A percentile compares a stretch with the other conserved stretches of the same genome.
phyloP scores from a whole-genome alignment of 2,113 vertebrate species.

The Amia ocellicauda region DNA sequence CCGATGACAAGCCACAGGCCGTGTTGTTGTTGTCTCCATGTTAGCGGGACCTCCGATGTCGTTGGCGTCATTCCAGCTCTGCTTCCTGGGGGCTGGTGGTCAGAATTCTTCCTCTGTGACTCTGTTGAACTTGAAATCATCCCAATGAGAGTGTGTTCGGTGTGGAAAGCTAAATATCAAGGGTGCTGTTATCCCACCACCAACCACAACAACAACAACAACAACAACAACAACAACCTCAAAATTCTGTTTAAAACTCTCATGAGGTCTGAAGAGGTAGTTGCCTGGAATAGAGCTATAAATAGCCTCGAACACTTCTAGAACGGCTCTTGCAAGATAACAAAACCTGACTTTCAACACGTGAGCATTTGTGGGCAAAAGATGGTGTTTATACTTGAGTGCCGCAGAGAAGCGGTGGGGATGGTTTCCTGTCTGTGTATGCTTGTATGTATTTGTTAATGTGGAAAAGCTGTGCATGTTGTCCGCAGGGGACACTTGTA shows the following conservation, averaged over 20 bases:
- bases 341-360: too few species aligned
- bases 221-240: not conserved
- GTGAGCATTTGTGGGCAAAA: too few species aligned
- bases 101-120: slow-evolving; percentile 12
- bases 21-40: too few species aligned
- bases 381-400: too few species aligned
- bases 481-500: too few species aligned
- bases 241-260: not conserved
- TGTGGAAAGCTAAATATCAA: not conserved
- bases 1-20: too few species aligned
- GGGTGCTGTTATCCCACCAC: not conserved
- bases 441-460: too few species aligned
- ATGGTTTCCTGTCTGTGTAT: too few species aligned
- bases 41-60: not conserved
- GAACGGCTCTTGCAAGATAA: too few species aligned
- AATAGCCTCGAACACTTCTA: too few species aligned
- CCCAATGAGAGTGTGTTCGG: not conserved
- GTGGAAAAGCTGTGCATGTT: too few species aligned
- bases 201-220: not conserved
- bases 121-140: slow-evolving; percentile 1
- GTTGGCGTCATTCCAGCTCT: not conserved
- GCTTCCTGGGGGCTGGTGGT: not conserved
- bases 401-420: too few species aligned
- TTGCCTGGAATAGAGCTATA: not conserved
- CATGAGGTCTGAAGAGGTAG: not conserved